Base-by-base conservation (phyloP, 2,113 vertebrate genomes). In the Myotis yumanensis region DNA sequence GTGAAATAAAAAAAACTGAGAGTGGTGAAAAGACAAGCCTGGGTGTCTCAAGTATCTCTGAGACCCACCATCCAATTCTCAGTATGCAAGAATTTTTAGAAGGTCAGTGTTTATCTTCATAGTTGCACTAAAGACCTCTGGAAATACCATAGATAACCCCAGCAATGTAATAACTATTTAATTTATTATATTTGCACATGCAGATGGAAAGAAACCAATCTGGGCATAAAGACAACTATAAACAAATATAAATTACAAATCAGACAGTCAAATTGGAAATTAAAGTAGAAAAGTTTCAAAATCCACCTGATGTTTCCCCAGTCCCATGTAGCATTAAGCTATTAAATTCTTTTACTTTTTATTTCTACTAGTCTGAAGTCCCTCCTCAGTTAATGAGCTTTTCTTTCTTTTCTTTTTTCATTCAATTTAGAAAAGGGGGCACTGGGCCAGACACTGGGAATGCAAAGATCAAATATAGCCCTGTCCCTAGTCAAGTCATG, bases 111-210 rank as follows among this genome's bases (percentile, higher is more conserved):
- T 97, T 97, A 92, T 92, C 92, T 96, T 94, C 93, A 89, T 75
- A 66, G 48, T 92, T 86, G 48, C 68, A 43, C 90, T 95, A 43
- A 93, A 95, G 95, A 96, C 90, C 92, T 97, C 93, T 96, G 92
- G 95, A 96, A 97, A 97, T 97, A 93, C 96, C 95, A 86, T 22
- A 96, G 95, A 96, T 97, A 97, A 96, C 95, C 92, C 92, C 81
- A 97, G 72, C 62, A 89, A 35, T 62, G 59, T 76, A 97, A 96
- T 96, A 96, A 94, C 17, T 76, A 75, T 40, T 92, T 94, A 93
- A 97, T 95, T 93, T 95, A 96, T 92, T 96, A 71, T 51, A 48
- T 89, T 95, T 92, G 69, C 52, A 89, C 96, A 93, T 93, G 57
- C 62, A 81, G 77, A 69, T 94, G 40, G 94, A 92, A 92, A 85